A percentile compares a stretch with the other conserved stretches of the same genome.
Evolutionary conservation across 1,140 invertebrate species (phyloP).

Genomic region (Goniozus legneri): DNA sequence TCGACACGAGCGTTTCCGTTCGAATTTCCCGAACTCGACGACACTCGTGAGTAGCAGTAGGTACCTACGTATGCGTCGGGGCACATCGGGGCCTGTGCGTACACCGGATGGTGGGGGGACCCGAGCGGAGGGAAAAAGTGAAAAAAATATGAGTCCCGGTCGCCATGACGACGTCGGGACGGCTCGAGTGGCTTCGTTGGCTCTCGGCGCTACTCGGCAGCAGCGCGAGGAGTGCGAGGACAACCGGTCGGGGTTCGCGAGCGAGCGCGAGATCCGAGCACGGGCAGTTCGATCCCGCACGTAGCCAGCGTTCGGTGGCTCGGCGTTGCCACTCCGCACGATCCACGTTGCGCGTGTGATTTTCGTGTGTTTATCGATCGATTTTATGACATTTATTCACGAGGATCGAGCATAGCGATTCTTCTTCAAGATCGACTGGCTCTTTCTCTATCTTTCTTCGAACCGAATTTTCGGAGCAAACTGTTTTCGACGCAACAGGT

Average conservation of each 20-base stretch:
- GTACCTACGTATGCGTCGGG: slow-evolving; percentile 16
- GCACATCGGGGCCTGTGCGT: slow-evolving; percentile 8
- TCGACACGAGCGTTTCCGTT: too few relatives aligned
- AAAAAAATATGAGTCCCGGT: slow-evolving; percentile 29
- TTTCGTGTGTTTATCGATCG: too few relatives aligned
- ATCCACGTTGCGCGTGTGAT: too few relatives aligned
- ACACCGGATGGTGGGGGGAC: slow-evolving; percentile 15
- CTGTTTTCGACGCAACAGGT: too few relatives aligned
- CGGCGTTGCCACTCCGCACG: too few relatives aligned
- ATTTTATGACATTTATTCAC: too few relatives aligned
- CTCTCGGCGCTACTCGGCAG: slow-evolving; percentile 21
- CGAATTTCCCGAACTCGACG: slow-evolving; percentile 25
- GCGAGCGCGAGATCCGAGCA: slow-evolving; percentile 25
- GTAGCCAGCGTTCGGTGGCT: slow-evolving; percentile 24
- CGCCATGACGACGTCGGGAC: slow-evolving; percentile 34
- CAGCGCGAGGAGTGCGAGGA: neutral
- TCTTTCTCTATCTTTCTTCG: too few relatives aligned
- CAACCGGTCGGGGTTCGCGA: neutral
- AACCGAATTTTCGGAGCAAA: too few relatives aligned
- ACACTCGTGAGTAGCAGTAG: slow-evolving; percentile 21
- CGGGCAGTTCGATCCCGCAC: slow-evolving; percentile 41
- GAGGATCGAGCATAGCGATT: too few relatives aligned
- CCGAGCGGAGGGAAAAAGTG: slow-evolving; percentile 9
- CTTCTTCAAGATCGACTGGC: too few relatives aligned
- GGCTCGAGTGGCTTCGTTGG: slow-evolving; percentile 15